phyloP scores from a whole-genome alignment of 2,797 vertebrate genomes.

The Tangara arthus region DNA sequence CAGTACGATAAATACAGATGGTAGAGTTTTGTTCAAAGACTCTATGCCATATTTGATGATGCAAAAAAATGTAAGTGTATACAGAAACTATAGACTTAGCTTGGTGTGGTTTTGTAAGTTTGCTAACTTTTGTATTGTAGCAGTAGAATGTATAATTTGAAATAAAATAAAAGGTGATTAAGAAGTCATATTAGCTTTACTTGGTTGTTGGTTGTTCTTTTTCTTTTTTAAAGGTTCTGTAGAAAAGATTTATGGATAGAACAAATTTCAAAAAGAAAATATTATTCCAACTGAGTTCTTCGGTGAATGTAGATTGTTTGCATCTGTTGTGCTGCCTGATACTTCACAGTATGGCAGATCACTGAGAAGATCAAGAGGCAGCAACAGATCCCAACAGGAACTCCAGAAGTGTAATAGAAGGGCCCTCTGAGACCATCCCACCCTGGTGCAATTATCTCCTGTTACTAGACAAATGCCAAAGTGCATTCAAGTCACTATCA shows the following conservation, averaged over 20 bases:
- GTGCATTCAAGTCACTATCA: neutral
- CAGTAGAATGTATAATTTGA: neutral
- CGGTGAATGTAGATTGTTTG: slow-evolving; percentile 44
- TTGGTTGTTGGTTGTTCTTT: neutral
- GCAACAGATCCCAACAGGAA: slow-evolving; percentile 49
- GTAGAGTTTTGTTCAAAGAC: neutral
- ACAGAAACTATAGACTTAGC: neutral
- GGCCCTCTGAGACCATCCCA: slow-evolving; percentile 2
- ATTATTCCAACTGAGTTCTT: slow-evolving; percentile 46
- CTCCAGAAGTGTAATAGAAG: slow-evolving; percentile 30
- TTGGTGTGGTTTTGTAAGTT: neutral
- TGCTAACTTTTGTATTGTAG: neutral
- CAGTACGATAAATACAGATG: neutral
- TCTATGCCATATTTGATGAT: neutral
- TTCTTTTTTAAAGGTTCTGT: neutral
- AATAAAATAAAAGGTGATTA: slow-evolving; percentile 4
- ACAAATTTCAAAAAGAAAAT: slow-evolving; percentile 67
- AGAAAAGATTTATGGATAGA: slow-evolving; percentile 22
- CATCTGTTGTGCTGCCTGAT: slow-evolving; percentile 46
- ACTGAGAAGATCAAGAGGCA: slow-evolving; percentile 47
- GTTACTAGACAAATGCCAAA: slow-evolving; percentile 2
- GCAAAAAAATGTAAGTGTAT: neutral
- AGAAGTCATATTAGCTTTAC: neutral
- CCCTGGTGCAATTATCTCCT: neutral
- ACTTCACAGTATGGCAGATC: slow-evolving; percentile 46